A percentile compares a stretch with the other conserved stretches of the same genome.
Conservation (phyloP, 92 coral and sea anemone genomes). For the Actinostola sp. region DNA sequence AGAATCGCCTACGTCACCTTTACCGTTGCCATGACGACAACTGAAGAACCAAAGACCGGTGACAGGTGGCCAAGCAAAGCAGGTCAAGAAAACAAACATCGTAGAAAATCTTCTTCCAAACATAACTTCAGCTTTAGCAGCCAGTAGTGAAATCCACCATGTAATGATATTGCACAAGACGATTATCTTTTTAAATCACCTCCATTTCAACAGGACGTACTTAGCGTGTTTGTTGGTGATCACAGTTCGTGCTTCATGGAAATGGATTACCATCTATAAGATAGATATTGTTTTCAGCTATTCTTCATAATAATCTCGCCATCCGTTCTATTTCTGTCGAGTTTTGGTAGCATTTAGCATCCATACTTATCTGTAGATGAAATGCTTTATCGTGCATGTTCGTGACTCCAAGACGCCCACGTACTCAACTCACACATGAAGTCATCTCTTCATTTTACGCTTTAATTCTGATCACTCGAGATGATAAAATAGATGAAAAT, state of each 20-base stretch:
- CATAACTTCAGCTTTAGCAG: too few relatives aligned
- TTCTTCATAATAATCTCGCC: neutral
- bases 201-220: too few relatives aligned
- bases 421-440: too few relatives aligned
- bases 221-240: neutral
- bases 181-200: too few relatives aligned
- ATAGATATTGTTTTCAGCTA: neutral
- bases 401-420: too few relatives aligned
- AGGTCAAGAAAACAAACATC: conserved; percentile 18
- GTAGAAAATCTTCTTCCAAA: neutral
- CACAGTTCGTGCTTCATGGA: neutral
- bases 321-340: neutral
- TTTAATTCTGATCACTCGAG: neutral
- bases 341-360: neutral
- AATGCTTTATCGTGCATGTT: too few relatives aligned
- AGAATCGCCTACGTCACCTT: conserved; percentile 81
- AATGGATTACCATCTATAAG: neutral
- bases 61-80: conserved; percentile 30
- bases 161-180: too few relatives aligned
- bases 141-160: too few relatives aligned
- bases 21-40: conserved; percentile 92
- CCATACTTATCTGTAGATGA: too few relatives aligned
- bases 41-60: conserved; percentile 82
- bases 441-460: too few relatives aligned
- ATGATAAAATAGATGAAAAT: neutral